Base-by-base conservation (phyloP, 2,888 invertebrate species). In the Scelioninae gen. 1 region DNA sequence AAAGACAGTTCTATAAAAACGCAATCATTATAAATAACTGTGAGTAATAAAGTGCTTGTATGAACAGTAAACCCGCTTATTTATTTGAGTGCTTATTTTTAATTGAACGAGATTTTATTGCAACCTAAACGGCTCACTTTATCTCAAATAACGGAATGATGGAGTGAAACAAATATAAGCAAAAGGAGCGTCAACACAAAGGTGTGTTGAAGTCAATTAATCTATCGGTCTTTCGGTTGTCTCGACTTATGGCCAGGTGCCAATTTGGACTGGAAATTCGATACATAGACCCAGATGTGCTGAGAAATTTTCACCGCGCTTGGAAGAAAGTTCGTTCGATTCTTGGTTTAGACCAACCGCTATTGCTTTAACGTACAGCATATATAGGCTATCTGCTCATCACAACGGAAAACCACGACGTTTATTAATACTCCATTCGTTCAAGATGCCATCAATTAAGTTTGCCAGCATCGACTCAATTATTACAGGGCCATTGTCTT, bases 181-280 rank as follows among this genome's bases (percentile, higher is more conserved):
- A 23, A 51, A 58, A 45, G 7, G 10, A 55, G 60, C 58, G 71
- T 83, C 71, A 60, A 83, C 77, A 85, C 78, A 85, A 81, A 84
- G 85, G 72, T 85, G 84, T 68, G 79, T 85, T 84, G 76, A 85
- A 86, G 86, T 86, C 87, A 87, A 89, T 89, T 89, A 88, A 89
- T 89, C 87, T 84, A 86, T 69, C 84, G 85, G 78, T 83, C 84
- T 85, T 85, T 84, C 83, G 84, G 86, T 62, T 34, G 53, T 75
- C 65, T 45, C 40, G 58, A 55, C 47, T 71, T 58, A 82, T 88
- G 89, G 88, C 87, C 13, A 4, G 5, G 5, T 56, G 86, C 89
- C 89, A 89, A 87, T 85, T 78, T 82, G 76, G 47, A 53, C 38
- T 81, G 74, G 78, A 84, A 84, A 82, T 84, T 84, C 78, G 80